phyloP scores from a whole-genome alignment of 2,888 invertebrate species.

The Beris chalybata region DNA sequence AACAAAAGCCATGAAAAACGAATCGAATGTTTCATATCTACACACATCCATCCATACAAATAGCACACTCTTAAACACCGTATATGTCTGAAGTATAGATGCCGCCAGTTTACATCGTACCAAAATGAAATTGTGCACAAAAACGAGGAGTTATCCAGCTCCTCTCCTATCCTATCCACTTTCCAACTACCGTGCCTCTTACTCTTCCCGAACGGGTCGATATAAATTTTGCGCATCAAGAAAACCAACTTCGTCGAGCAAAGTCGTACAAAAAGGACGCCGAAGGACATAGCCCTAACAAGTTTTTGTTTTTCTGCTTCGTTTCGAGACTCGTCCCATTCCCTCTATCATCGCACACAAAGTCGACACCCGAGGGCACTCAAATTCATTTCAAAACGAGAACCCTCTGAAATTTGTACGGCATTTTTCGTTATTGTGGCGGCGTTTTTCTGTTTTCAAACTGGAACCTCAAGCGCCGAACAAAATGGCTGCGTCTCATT shows the following conservation, averaged over 20 bases:
- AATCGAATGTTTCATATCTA: conserved; percentile 1
- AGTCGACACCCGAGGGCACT: conserved; percentile 24
- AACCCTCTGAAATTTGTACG: conserved; percentile 22
- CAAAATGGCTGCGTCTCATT: conserved; percentile 24
- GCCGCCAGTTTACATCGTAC: neutral
- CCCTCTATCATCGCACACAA: neutral
- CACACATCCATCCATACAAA: neutral
- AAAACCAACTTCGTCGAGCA: conserved; percentile 6
- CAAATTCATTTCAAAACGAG: conserved; percentile 10
- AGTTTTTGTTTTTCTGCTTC: conserved; percentile 5
- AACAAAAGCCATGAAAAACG: conserved; percentile 8
- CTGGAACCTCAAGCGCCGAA: conserved; percentile 9
- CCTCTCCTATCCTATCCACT: conserved; percentile 23
- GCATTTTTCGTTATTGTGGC: conserved; percentile 24
- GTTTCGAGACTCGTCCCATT: conserved; percentile 21
- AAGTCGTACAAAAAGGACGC: conserved; percentile 24
- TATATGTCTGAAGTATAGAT: neutral
- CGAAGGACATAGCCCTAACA: conserved; percentile 26
- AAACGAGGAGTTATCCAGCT: conserved; percentile 22
- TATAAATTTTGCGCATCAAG: conserved; percentile 9
- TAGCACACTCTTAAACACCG: neutral
- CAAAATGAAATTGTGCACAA: neutral
- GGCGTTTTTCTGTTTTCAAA: conserved; percentile 6
- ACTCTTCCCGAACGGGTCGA: conserved; percentile 23
- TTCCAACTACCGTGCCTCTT: conserved; percentile 5